Evolutionary conservation across 2,797 vertebrate species (phyloP), one percentile per base, ranked within the genome.

Genomic region (Peromyscus melanophrys): DNA sequence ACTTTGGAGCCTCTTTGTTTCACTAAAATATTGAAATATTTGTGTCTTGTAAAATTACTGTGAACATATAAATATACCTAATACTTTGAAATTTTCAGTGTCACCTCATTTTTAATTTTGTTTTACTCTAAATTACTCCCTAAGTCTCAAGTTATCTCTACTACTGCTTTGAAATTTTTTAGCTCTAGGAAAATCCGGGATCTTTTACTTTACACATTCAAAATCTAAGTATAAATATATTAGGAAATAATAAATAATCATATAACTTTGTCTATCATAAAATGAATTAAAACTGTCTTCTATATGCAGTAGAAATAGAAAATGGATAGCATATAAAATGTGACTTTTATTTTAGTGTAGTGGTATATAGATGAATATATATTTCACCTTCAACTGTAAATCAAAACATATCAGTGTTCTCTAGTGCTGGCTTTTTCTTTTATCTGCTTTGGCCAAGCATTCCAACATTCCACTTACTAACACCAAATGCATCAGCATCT

Each of bases 171-270:
- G 1, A 2, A 92, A 52, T 92, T 34, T 19, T 59, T 52, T 29
- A 85, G 6, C 12, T 87, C 31, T 89, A 69, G 90, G 40, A 82
- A 73, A 21, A 3, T 85, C 8, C 52, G 49, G 17, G 11, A 65
- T 88, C 29, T 93, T 94, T 0, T 27, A 8, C 43, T 93, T 94
- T 21, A 91, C 46, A 71, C 3, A 23, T 87, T 84, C n/a, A 82
- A 89, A 93, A 63, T 6, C 8, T 4, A 11, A 92, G 31, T 37
- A 77, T 65, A 59, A 95, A 92, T 80, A 61, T 2, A 95, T 89
- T 93, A 90, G 81, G 10, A 83, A 86, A 96, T 89, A 93, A 87
- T 77, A 94, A 89, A 7, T 49, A 46, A 88, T 69, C 76, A 43
- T 46, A 46, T 6, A 91, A 65, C 87, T 95, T 95, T 93, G 78